Percentiles rank a stretch among this genome's conserved stretches.
Evolutionary conservation across 2,113 vertebrate genomes (phyloP).

Genomic region (Odocoileus virginianus): DNA sequence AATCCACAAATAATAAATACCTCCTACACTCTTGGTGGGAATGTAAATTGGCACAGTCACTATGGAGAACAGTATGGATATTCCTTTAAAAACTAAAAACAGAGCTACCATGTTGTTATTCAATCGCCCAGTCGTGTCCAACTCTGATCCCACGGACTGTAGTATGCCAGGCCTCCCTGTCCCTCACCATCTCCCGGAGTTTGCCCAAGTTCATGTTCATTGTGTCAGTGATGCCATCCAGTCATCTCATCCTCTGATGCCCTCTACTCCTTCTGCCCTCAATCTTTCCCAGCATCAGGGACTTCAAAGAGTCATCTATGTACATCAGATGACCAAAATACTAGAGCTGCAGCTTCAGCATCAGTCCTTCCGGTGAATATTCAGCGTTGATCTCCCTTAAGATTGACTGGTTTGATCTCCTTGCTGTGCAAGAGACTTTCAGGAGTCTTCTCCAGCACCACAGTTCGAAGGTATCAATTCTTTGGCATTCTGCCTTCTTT

Average conservation of each 20-base stretch:
- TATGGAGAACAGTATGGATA: not conserved
- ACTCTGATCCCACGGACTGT: not conserved
- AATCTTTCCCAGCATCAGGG: not conserved
- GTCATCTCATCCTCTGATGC: not conserved
- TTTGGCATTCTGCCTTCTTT: not conserved
- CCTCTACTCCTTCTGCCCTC: not conserved
- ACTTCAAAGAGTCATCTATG: not conserved
- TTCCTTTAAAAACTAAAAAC: not conserved
- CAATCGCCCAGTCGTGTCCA: not conserved
- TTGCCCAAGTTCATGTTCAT: not conserved
- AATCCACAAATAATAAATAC: not conserved
- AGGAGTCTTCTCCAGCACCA: not conserved
- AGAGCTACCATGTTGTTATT: not conserved
- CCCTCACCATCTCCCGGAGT: not conserved
- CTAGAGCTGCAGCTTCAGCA: not conserved
- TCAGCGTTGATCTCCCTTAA: not conserved
- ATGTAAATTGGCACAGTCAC: not conserved
- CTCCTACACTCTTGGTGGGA: not conserved
- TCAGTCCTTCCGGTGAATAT: not conserved
- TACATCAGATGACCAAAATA: not conserved
- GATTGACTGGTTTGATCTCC: not conserved
- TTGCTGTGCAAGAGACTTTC: not conserved
- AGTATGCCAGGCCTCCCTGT: not conserved
- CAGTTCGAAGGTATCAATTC: not conserved
- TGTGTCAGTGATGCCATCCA: not conserved